Evolutionary conservation across 2,797 vertebrate species (phyloP).

Genomic region (Eulemur rubriventer): DNA sequence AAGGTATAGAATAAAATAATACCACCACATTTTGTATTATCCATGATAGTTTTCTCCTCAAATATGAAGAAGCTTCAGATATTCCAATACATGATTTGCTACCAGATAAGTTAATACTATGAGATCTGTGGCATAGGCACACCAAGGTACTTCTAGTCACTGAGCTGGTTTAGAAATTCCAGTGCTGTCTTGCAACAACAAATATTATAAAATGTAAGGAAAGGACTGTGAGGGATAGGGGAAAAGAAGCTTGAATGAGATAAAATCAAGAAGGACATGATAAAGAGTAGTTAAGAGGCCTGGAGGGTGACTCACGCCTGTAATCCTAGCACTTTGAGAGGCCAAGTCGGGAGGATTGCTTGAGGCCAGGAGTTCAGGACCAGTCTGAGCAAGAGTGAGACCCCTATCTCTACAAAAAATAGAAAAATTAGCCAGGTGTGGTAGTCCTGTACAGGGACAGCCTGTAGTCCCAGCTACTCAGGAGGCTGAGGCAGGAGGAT

Average conservation of each 20-base stretch:
- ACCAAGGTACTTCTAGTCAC: background rate
- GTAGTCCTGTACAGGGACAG: no score
- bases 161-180: background rate
- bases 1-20: background rate
- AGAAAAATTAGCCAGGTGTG: no score
- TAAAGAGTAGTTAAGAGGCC: background rate
- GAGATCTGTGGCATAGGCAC: background rate
- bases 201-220: background rate
- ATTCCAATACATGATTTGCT: background rate
- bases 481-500: background rate
- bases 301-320: background rate
- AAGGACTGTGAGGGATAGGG: background rate
- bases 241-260: background rate
- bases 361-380: background rate
- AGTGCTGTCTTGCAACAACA: background rate
- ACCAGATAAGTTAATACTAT: background rate
- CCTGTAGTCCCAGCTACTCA: background rate
- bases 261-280: background rate
- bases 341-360: background rate
- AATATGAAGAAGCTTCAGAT: background rate
- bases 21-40: background rate
- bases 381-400: no score
- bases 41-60: background rate
- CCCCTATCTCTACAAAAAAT: no score
- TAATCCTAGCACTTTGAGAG: background rate